These are phyloP conservation scores for Muricea muricata DNA, from an alignment of 92 coral and sea anemone species.

Conservation along the genomic window DNA sequence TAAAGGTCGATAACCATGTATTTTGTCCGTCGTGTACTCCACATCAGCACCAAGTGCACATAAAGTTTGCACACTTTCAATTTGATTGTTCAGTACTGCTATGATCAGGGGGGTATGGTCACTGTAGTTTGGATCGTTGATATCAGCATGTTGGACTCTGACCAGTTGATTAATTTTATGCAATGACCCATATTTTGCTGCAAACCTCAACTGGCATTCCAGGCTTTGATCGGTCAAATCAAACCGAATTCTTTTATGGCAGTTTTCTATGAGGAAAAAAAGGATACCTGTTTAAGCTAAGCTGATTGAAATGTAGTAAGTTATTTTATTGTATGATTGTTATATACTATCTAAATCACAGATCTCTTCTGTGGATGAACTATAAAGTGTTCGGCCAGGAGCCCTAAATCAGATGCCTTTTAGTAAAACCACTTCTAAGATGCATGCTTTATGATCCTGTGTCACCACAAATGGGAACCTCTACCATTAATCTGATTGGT, in stretches of 20 bases:
- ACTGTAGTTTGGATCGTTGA: conserved; percentile 20
- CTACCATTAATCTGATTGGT: too few relatives aligned
- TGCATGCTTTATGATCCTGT: too few relatives aligned
- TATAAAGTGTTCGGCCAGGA: too few relatives aligned
- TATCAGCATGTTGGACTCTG: conserved; percentile 3
- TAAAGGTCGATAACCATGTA: conserved; percentile 81
- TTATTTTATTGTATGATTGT: too few relatives aligned
- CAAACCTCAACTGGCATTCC: conserved; percentile 37
- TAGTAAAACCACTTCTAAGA: too few relatives aligned
- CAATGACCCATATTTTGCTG: conserved; percentile 20
- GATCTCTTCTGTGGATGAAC: too few relatives aligned
- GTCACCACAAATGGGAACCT: too few relatives aligned
- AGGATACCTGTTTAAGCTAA: too few relatives aligned
- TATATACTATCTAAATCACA: too few relatives aligned
- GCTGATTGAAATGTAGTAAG: too few relatives aligned
- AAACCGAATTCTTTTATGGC: conserved; percentile 16
- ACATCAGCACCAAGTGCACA: conserved; percentile 90
- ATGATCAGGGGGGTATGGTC: conserved; percentile 25
- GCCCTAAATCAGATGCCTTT: too few relatives aligned
- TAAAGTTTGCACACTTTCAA: conserved; percentile 27
- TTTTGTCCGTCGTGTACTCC: conserved; percentile 67
- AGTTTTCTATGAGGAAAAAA: not conserved
- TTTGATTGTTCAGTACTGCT: not conserved
- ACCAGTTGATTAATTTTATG: conserved; percentile 21
- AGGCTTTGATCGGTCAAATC: conserved; percentile 21